These are phyloP conservation scores for Gavialis gangeticus DNA, from an alignment of 2,113 vertebrate species.

Conservation along the genomic window DNA sequence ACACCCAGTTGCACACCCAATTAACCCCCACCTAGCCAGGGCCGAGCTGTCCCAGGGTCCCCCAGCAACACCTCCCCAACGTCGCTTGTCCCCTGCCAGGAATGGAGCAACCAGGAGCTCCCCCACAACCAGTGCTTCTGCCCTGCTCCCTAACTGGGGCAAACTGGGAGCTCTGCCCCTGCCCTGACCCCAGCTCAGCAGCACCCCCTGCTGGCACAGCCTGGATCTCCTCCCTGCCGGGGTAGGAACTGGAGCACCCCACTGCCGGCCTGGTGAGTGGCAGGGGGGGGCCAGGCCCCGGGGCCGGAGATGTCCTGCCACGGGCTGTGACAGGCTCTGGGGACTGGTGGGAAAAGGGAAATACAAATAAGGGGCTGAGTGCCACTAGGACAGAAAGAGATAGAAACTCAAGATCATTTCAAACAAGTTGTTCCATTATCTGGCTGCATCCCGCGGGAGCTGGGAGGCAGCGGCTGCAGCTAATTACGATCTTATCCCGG, in stretches of 20 bases:
- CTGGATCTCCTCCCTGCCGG: too few species aligned
- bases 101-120: fast-evolving
- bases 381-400: background rate
- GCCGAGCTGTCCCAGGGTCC: background rate
- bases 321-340: background rate
- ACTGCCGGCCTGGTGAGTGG: background rate
- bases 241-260: background rate
- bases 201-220: too few species aligned
- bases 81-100: background rate
- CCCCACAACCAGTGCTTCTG: background rate
- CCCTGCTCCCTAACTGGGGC: too few species aligned
- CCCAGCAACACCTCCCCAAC: background rate
- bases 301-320: background rate
- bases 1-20: background rate
- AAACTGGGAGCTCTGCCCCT: too few species aligned
- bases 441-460: background rate
- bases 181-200: too few species aligned
- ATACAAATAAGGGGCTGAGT: background rate
- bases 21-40: fast-evolving
- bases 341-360: fast-evolving
- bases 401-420: background rate
- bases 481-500: background rate
- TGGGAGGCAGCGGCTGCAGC: background rate
- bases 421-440: background rate
- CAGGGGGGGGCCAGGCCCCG: background rate